Conservation (phyloP, 2,888 invertebrate genomes). For the Unio pictorum region DNA sequence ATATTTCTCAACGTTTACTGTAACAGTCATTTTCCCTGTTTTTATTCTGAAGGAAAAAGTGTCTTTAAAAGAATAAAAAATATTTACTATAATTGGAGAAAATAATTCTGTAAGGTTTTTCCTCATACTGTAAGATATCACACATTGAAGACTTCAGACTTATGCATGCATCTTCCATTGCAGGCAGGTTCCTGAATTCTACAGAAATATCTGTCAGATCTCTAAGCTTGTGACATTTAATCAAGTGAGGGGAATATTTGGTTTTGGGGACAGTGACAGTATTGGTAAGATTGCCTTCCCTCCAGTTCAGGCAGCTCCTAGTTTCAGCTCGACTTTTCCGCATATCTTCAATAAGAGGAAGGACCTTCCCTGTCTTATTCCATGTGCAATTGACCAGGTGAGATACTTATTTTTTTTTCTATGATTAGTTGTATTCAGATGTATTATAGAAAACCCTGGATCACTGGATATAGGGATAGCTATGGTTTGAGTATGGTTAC, state of each 20-base stretch:
- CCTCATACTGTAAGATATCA: no score
- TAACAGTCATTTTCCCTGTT: no score
- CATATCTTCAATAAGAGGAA: conserved; percentile 85
- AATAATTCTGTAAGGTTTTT: no score
- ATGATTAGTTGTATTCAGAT: no score
- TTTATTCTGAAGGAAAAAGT: no score
- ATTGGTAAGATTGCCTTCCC: conserved; percentile 99
- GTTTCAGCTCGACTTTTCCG: conserved; percentile 80
- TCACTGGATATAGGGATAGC: no score
- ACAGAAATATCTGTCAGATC: conserved; percentile 91
- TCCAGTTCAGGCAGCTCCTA: conserved; percentile 95
- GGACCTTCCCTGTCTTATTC: conserved; percentile 88
- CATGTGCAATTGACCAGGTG: conserved; percentile 98
- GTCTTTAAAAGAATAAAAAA: no score
- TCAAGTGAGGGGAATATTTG: conserved; percentile 98
- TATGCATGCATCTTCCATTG: conserved; percentile 51
- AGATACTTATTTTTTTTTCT: neutral
- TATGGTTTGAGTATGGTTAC: no score
- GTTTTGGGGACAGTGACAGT: conserved; percentile 94
- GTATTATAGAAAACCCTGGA: no score
- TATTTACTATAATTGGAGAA: no score
- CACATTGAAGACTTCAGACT: no score
- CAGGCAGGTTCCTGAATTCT: conserved; percentile 90
- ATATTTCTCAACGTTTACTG: no score
- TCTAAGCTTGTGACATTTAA: conserved; percentile 97